A percentile compares a stretch with the other conserved stretches of the same genome.
Evolutionary conservation across 2,113 vertebrate genomes (phyloP).

Genomic region (Pygoscelis adeliae): DNA sequence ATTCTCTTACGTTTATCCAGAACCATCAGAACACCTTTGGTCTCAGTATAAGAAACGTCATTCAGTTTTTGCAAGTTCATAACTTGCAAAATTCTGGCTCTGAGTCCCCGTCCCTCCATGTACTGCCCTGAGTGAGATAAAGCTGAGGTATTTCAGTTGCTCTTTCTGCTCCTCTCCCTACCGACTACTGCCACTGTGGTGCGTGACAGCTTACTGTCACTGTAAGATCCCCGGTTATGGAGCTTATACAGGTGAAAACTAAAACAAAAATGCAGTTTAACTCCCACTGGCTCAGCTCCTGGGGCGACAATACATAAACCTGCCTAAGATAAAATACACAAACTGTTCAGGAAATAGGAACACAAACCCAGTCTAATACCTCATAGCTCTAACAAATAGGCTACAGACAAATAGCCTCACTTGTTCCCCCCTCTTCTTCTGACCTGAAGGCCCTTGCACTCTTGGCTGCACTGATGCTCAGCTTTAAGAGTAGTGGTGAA

Average conservation of each 20-base stretch:
- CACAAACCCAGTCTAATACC: not conserved
- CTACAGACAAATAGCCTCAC: not conserved
- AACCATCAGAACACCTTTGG: not conserved
- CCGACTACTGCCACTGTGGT: not conserved
- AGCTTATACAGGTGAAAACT: not conserved
- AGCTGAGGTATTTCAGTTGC: not conserved
- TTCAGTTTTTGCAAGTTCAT: not conserved
- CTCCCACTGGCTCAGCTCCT: not conserved
- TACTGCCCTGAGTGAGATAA: not conserved
- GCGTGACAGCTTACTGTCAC: not conserved
- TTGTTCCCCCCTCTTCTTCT: not conserved
- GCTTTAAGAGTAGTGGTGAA: not conserved
- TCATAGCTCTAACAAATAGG: not conserved
- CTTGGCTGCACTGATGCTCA: not conserved
- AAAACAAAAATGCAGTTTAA: not conserved
- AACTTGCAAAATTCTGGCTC: not conserved
- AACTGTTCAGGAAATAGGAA: not conserved
- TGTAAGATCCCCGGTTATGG: not conserved
- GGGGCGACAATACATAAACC: not conserved
- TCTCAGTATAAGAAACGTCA: not conserved
- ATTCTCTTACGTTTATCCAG: not conserved
- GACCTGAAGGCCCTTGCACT: not conserved
- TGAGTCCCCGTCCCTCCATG: rapidly evolving
- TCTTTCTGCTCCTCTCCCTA: not conserved
- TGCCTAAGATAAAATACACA: not conserved